These are phyloP conservation scores for Bradysia coprophila DNA, from an alignment of 1,140 invertebrate species.

Conservation along the genomic window DNA sequence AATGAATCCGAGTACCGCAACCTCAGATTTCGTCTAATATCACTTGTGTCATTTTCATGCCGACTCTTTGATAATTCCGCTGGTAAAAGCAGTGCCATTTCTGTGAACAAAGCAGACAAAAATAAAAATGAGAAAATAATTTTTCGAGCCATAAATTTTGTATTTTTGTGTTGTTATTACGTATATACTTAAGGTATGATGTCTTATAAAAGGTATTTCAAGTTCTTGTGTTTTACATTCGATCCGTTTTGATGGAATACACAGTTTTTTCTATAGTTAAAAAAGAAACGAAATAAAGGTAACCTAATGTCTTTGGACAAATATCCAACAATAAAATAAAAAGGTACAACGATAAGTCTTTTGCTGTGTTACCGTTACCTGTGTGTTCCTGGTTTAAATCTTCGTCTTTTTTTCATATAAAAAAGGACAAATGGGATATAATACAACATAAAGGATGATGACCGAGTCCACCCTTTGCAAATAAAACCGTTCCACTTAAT, in stretches of 20 bases:
- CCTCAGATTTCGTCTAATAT: conserved; percentile 53
- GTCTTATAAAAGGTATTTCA: background rate
- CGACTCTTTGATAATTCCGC: conserved; percentile 46
- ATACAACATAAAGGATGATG: background rate
- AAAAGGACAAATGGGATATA: background rate
- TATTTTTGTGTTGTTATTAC: conserved; percentile 3
- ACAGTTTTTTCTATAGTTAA: background rate
- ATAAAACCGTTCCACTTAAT: background rate
- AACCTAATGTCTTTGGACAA: background rate
- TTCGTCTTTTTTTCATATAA: background rate
- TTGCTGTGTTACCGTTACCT: background rate
- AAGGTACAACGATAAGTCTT: background rate
- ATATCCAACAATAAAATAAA: background rate
- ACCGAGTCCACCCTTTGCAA: background rate
- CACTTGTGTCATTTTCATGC: conserved; percentile 48
- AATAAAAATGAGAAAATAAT: conserved; percentile 4
- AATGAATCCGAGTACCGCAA: conserved; percentile 51
- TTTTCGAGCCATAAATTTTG: conserved; percentile 5
- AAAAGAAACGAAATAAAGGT: conserved; percentile 2
- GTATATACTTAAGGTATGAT: background rate
- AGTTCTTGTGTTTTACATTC: background rate
- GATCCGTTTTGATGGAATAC: background rate
- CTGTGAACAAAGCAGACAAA: conserved; percentile 26
- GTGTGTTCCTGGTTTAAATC: background rate
- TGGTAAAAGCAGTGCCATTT: conserved; percentile 62